Conservation (phyloP, 2,888 invertebrate genomes). For the Tupiocoris notatus region DNA sequence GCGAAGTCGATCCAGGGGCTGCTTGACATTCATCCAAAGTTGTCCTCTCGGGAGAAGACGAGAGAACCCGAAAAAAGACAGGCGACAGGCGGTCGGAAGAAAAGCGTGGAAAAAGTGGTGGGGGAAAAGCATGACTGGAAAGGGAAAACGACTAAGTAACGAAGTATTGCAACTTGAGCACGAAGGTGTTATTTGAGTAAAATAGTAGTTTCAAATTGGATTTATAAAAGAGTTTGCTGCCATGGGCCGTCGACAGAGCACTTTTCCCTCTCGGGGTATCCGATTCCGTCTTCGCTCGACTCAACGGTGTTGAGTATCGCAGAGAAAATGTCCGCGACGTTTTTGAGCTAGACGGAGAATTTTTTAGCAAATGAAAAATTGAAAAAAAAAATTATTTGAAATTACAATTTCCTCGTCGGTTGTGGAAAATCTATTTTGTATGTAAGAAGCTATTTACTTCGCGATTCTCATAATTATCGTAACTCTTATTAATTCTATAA, state of each 20-base stretch:
- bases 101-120: neutral
- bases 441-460: no score
- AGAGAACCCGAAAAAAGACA: constrained; percentile 24
- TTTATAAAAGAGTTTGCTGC: constrained; percentile 26
- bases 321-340: no score
- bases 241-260: neutral
- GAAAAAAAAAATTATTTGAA: no score
- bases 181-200: constrained; percentile 34
- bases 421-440: no score
- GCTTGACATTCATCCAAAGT: constrained; percentile 34
- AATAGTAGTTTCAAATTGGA: constrained; percentile 39
- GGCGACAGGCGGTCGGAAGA: neutral
- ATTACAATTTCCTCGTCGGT: no score
- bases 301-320: neutral
- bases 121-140: constrained; percentile 30
- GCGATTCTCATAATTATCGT: no score
- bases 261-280: constrained; percentile 20
- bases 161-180: constrained; percentile 35
- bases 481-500: no score
- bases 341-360: no score
- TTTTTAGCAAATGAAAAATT: no score
- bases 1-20: constrained; percentile 22
- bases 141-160: constrained; percentile 34
- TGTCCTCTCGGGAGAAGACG: constrained; percentile 18
- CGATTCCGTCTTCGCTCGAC: constrained; percentile 9